Percentiles rank a stretch among this genome's conserved stretches.
These are phyloP conservation scores for Thymelicus acteon DNA, from an alignment of 2,888 invertebrate species.

Conservation along the genomic window DNA sequence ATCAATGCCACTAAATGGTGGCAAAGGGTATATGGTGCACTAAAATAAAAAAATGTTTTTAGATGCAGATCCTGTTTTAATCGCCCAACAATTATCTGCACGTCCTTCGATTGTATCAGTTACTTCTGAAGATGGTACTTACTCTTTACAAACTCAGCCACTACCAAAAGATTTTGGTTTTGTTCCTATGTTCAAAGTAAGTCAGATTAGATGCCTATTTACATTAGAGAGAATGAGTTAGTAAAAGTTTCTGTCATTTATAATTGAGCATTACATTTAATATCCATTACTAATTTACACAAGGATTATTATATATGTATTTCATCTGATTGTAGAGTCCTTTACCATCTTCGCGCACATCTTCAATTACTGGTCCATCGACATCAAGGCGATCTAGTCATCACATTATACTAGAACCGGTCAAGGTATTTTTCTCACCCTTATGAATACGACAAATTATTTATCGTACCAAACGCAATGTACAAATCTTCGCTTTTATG, in stretches of 20 bases:
- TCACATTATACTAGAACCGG: slow-evolving; percentile 71
- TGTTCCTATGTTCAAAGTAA: slow-evolving; percentile 72
- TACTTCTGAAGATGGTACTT: slow-evolving; percentile 76
- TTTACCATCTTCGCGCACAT: slow-evolving; percentile 68
- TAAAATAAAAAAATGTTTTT: slow-evolving; percentile 9
- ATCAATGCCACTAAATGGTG: too few relatives aligned
- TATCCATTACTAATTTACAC: too few relatives aligned
- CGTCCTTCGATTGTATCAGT: slow-evolving; percentile 80
- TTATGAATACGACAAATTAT: background rate
- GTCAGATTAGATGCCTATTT: slow-evolving; percentile 14
- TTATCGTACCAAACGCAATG: background rate
- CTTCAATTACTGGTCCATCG: slow-evolving; percentile 75
- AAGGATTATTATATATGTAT: background rate
- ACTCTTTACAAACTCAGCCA: slow-evolving; percentile 72
- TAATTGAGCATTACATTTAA: too few relatives aligned
- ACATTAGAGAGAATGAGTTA: too few relatives aligned
- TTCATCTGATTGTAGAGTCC: slow-evolving; percentile 58
- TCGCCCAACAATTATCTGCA: slow-evolving; percentile 79
- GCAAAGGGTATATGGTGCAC: too few relatives aligned
- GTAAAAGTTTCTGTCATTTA: too few relatives aligned
- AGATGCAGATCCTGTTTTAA: slow-evolving; percentile 77
- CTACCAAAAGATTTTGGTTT: slow-evolving; percentile 77
- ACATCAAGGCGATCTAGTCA: slow-evolving; percentile 79
- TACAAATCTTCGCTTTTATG: slow-evolving; percentile 21
- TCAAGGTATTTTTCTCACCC: slow-evolving; percentile 55